Evolutionary conservation across 2,797 vertebrate species (phyloP).

Genomic region (Masticophis lateralis): DNA sequence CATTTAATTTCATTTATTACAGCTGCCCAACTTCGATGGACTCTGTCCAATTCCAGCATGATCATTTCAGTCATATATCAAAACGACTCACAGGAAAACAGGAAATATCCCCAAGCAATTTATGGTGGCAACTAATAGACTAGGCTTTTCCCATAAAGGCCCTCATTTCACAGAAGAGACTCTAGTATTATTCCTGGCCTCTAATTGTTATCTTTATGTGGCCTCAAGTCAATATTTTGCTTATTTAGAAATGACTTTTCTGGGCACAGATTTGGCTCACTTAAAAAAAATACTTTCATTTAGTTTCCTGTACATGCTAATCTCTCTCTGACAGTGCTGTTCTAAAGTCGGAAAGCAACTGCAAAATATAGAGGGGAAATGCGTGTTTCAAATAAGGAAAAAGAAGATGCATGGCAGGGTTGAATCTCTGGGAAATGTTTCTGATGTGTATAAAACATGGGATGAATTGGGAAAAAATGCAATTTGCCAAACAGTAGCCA

Average conservation of each 20-base stretch:
- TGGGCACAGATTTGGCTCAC: neutral
- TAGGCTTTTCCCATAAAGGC: neutral
- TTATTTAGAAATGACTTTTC: neutral
- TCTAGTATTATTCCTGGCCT: too few species aligned
- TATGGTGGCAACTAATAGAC: neutral
- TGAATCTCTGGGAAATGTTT: neutral
- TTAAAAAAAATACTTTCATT: neutral
- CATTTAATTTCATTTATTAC: neutral
- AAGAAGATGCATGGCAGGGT: neutral
- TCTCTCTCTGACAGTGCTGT: neutral
- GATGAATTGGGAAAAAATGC: fast-evolving
- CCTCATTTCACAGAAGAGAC: neutral
- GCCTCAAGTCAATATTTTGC: neutral
- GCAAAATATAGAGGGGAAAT: neutral
- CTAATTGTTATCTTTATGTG: neutral
- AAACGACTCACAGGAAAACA: neutral
- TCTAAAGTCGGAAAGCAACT: neutral
- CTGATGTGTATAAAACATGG: neutral
- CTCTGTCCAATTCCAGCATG: neutral
- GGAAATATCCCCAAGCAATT: neutral
- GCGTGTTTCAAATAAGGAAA: neutral
- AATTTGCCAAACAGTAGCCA: neutral
- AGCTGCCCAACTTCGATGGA: neutral
- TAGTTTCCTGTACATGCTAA: neutral
- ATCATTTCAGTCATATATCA: neutral